phyloP scores from a whole-genome alignment of 2,113 vertebrate genomes.

The Phalacrocorax aristotelis region DNA sequence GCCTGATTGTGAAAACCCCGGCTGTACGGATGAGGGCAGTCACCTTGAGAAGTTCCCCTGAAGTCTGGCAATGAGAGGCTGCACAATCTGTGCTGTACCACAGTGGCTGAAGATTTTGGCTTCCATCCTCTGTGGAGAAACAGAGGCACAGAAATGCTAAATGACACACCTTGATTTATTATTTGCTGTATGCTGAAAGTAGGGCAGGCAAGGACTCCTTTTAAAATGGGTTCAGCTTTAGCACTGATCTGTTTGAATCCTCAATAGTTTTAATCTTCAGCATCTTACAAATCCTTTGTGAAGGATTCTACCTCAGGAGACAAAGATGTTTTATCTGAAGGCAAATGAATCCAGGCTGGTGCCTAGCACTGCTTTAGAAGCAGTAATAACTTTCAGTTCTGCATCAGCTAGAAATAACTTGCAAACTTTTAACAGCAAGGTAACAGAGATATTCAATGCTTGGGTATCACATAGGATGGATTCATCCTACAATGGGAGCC shows the following conservation, averaged over 20 bases:
- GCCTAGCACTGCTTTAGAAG: neutral
- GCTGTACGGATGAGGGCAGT: neutral
- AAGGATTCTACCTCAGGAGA: neutral
- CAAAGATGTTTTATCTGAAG: neutral
- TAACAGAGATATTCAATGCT: neutral
- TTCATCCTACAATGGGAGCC: neutral
- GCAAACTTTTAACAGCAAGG: neutral
- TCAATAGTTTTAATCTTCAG: neutral
- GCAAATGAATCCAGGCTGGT: neutral
- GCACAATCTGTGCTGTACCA: neutral
- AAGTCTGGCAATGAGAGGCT: neutral
- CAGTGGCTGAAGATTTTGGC: neutral
- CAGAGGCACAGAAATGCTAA: neutral
- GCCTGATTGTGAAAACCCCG: neutral
- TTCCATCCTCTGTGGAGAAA: neutral
- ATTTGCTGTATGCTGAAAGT: neutral
- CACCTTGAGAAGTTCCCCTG: slow-evolving; percentile 30
- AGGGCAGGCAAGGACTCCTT: neutral
- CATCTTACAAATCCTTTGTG: neutral
- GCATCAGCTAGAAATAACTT: neutral
- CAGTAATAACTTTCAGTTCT: neutral
- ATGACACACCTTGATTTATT: neutral
- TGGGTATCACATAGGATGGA: neutral
- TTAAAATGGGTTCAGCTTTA: neutral
- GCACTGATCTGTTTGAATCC: neutral